These are phyloP conservation scores for Diadumene lineata DNA, from an alignment of 92 coral and sea anemone genomes.

Conservation along the genomic window DNA sequence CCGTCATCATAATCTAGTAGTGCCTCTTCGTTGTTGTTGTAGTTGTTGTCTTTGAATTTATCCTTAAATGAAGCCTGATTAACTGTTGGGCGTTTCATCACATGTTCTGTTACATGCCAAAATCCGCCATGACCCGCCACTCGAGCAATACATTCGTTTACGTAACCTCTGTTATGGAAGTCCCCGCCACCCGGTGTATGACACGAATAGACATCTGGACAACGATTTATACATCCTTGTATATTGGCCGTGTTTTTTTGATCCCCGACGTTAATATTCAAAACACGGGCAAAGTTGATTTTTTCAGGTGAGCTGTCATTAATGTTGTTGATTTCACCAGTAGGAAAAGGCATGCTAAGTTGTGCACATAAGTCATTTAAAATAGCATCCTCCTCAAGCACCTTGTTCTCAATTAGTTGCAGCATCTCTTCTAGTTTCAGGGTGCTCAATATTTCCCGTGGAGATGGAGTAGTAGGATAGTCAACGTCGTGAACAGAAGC, in stretches of 20 bases:
- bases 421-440: too few relatives aligned
- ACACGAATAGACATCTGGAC: conserved; percentile 48
- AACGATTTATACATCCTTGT: conserved; percentile 39
- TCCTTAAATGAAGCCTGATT: conserved; percentile 18
- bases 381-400: too few relatives aligned
- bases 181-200: conserved; percentile 55
- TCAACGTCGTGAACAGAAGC: not conserved
- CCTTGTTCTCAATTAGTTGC: too few relatives aligned
- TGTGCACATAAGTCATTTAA: too few relatives aligned
- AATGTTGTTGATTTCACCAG: too few relatives aligned
- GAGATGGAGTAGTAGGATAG: conserved; percentile 8
- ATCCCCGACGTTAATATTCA: conserved; percentile 56
- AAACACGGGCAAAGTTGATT: not conserved
- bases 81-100: conserved; percentile 34
- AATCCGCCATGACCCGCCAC: conserved; percentile 40
- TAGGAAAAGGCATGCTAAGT: too few relatives aligned
- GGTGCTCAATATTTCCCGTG: conserved; percentile 27
- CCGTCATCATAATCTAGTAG: conserved; percentile 52
- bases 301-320: too few relatives aligned
- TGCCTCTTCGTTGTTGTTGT: conserved; percentile 44
- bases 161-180: conserved; percentile 53
- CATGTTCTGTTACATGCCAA: conserved; percentile 24
- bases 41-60: conserved; percentile 37
- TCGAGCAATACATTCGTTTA: conserved; percentile 47
- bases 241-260: conserved; percentile 53